Evolutionary conservation across 2,797 vertebrate species (phyloP), one percentile per base, ranked within the genome.

Genomic region (Neosilurus hyrtlii): DNA sequence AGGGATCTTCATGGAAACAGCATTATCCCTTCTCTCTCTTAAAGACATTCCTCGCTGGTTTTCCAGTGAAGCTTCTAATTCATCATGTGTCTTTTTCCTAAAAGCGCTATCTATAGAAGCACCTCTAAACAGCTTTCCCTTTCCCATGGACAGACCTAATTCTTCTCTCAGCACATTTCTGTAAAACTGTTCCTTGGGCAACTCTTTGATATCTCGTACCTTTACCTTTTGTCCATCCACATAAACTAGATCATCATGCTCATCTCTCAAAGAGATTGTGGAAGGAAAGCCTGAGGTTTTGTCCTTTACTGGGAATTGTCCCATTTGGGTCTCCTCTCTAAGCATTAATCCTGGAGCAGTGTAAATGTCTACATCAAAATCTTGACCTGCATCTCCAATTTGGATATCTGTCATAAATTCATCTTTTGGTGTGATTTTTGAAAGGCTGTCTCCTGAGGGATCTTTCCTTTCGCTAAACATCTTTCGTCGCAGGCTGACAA

Each of bases 1-100:
- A 43, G 79, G 81, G 51, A 86, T 37, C 52, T 86, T 93, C 85
- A 86, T 91, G 30, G 87, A 86, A 63, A 74, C 54, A 70, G 82
- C 87, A 83, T 94, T 93, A 2, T 90, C 93, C 88, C 91, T 91
- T 81, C 82, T 88, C 26, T 92, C 91, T 77, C 82, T 81, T 30
- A 88, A 82, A 12, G 83, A 84, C 73, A 63, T 83, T 9, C 54
- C 11, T 65, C 85, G 79, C 56, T 73, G n/a, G 24, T 4, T 83
- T 68, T 84, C 86, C 4, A 24, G 9, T 24, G 80, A 66, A 30
- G 22, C 54, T 15, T 85, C 80, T 24, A 81, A 62, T 6, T 86
- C 80, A 20, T 82, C 77, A 57, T 11, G 56, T 24, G 52, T n/a
- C 37, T 71, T 81, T 75, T 71, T 88, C 52, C 77, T 79, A 26